A percentile compares a stretch with the other conserved stretches of the same genome.
phyloP scores from a whole-genome alignment of 2,113 vertebrate species.

The Neolamprologus longior region DNA sequence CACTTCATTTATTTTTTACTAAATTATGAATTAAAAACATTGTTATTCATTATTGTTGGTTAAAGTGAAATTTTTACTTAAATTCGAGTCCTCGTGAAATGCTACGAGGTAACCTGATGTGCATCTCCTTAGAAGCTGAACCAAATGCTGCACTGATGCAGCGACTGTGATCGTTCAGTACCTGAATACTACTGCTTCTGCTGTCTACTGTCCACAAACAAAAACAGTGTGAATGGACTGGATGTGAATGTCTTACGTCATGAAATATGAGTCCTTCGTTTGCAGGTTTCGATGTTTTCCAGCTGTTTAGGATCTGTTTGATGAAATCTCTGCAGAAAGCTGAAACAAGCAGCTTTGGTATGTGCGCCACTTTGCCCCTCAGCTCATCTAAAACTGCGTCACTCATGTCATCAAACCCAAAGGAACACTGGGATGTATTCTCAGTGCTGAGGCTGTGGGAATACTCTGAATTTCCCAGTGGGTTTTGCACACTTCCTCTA shows the following conservation, averaged over 20 bases:
- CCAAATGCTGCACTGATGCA: not conserved
- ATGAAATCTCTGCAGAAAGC: slow-evolving; percentile 74
- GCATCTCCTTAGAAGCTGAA: not conserved
- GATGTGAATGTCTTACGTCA: slow-evolving; percentile 65
- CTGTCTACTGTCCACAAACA: not conserved
- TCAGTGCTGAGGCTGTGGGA: not conserved
- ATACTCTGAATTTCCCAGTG: not conserved
- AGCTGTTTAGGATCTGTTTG: slow-evolving; percentile 35
- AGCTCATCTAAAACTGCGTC: slow-evolving; percentile 65
- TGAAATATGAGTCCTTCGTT: slow-evolving; percentile 86
- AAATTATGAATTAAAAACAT: not conserved
- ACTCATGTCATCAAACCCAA: not conserved
- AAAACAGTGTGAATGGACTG: not conserved
- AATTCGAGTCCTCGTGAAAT: fast-evolving
- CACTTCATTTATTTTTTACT: not conserved
- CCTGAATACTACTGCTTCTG: not conserved
- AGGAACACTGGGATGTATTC: not conserved
- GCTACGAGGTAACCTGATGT: fast-evolving
- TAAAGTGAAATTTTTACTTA: fast-evolving
- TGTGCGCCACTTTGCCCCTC: slow-evolving; percentile 76
- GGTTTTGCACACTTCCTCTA: not conserved
- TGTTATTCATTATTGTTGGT: not conserved
- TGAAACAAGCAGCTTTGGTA: slow-evolving; percentile 65
- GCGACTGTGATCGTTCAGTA: not conserved
- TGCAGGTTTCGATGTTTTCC: slow-evolving; percentile 30